Conservation (phyloP, 2,113 vertebrate species). For the Nannobrachium achirus region DNA sequence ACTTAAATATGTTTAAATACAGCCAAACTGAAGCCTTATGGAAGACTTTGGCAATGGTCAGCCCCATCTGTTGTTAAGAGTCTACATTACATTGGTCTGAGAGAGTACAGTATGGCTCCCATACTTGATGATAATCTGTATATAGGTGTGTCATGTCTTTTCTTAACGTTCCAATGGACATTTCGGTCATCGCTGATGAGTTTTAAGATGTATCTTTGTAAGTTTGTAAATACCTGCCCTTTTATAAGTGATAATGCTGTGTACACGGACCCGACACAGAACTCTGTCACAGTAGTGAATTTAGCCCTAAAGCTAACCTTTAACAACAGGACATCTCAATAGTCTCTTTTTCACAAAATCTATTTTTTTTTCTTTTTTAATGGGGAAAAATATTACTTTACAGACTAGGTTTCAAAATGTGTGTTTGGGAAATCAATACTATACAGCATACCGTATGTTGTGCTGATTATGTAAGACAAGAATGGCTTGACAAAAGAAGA, state of each 20-base stretch:
- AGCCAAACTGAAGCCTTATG: conserved; percentile 17
- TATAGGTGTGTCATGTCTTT: conserved; percentile 46
- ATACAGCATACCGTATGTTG: conserved; percentile 16
- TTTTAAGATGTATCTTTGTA: conserved; percentile 24
- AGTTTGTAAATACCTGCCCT: conserved; percentile 51
- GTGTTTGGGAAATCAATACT: neutral
- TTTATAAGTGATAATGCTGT: conserved; percentile 44
- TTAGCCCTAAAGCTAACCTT: too few relatives aligned
- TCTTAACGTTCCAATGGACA: conserved; percentile 17
- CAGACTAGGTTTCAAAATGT: conserved; percentile 48
- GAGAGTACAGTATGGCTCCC: conserved; percentile 25
- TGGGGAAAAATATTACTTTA: too few relatives aligned
- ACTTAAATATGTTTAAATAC: too few relatives aligned
- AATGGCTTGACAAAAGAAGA: conserved; percentile 3
- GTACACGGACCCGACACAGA: conserved; percentile 34
- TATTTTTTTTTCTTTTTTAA: too few relatives aligned
- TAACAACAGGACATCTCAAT: conserved; percentile 2
- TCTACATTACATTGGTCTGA: too few relatives aligned
- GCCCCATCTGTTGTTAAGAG: conserved; percentile 11
- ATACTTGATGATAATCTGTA: conserved; percentile 52
- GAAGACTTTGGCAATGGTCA: conserved; percentile 20
- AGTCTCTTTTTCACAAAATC: conserved; percentile 20
- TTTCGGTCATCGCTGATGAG: conserved; percentile 18
- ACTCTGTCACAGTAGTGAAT: conserved; percentile 36
- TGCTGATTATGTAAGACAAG: conserved; percentile 37